Evolutionary conservation across 1,140 invertebrate genomes (phyloP).

Genomic region (Cecropterus lyciades): DNA sequence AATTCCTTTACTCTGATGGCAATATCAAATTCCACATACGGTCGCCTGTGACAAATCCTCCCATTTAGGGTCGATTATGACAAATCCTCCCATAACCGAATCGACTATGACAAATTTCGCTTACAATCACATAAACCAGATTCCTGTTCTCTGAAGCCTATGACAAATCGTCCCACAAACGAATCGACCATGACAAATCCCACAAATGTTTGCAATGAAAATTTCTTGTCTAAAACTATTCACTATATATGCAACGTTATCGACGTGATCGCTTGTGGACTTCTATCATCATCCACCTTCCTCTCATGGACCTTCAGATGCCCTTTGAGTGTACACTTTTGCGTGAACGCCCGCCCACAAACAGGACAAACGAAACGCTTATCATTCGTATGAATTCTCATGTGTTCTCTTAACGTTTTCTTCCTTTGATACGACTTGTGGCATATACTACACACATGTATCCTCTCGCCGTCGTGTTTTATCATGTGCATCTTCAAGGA

Average conservation of each 20-base stretch:
- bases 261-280: constrained; percentile 15
- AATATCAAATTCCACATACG: too few species aligned
- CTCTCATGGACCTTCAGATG: constrained; percentile 79
- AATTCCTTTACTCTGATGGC: too few species aligned
- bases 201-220: too few species aligned
- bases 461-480: constrained; percentile 87
- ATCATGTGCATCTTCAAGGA: constrained; percentile 90
- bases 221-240: too few species aligned
- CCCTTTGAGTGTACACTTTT: constrained; percentile 82
- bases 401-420: constrained; percentile 86
- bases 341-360: constrained; percentile 88
- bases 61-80: too few species aligned
- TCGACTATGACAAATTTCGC: too few species aligned
- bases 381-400: constrained; percentile 89
- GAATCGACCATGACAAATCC: too few species aligned
- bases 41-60: too few species aligned
- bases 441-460: constrained; percentile 72
- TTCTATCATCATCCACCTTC: constrained; percentile 50
- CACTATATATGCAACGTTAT: constrained; percentile 25
- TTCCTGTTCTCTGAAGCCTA: too few species aligned
- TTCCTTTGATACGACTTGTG: constrained; percentile 73
- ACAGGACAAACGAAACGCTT: constrained; percentile 88
- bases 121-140: too few species aligned
- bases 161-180: too few species aligned
- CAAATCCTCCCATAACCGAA: too few species aligned